Percentiles rank a stretch among this genome's conserved stretches.
Conservation (phyloP, 2,888 invertebrate genomes). For the Apodemia mormo region DNA sequence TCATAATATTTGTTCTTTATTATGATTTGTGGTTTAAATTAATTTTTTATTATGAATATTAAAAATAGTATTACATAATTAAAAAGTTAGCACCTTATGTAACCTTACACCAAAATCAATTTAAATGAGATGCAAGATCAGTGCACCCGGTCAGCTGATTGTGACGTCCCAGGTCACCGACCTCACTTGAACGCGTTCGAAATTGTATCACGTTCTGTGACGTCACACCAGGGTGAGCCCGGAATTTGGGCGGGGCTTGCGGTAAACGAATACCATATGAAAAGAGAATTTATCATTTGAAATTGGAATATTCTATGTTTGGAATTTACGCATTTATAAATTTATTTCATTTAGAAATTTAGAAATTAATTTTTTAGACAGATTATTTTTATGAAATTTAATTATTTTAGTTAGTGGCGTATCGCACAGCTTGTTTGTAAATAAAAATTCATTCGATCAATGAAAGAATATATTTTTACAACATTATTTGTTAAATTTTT, state of each 20-base stretch:
- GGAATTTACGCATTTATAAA: not conserved
- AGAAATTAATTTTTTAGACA: too few relatives aligned
- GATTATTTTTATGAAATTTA: too few relatives aligned
- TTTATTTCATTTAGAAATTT: too few relatives aligned
- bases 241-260: constrained; percentile 36
- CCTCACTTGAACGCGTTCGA: constrained; percentile 44
- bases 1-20: too few relatives aligned
- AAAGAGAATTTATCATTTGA: constrained; percentile 20
- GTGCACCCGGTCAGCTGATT: constrained; percentile 67
- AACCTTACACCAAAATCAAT: constrained; percentile 20
- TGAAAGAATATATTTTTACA: too few relatives aligned
- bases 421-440: too few relatives aligned
- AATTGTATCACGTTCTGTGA: constrained; percentile 49
- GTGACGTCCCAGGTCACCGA: constrained; percentile 72
- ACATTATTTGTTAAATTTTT: too few relatives aligned
- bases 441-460: too few relatives aligned
- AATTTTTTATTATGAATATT: not conserved
- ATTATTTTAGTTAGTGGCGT: too few relatives aligned
- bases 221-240: constrained; percentile 48
- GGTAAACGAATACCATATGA: constrained; percentile 30
- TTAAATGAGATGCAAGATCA: constrained; percentile 37
- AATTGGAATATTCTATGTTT: not conserved
- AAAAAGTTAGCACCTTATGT: constrained; percentile 5
- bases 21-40: too few relatives aligned
- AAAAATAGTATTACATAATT: not conserved